Base-by-base conservation (phyloP, 2,797 vertebrate species). In the Phyllotis vaccarum region DNA sequence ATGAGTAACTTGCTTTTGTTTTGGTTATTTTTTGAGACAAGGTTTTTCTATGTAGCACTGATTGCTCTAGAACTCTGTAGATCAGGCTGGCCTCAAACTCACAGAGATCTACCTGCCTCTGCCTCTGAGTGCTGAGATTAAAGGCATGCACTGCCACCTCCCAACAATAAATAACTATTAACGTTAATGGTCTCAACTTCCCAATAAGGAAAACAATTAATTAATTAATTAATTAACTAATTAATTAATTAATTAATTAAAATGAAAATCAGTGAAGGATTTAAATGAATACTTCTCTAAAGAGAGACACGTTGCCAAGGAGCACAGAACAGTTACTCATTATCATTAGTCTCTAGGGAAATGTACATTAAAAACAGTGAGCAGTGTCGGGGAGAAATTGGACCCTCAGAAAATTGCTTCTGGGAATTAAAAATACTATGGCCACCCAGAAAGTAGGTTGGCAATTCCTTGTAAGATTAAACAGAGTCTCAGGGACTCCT, bases 301-400 rank as follows among this genome's bases (percentile, higher is more conserved):
- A 60, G 68, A 75, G 54, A 75, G 29, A 34, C 37, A 14, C 74
- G 46, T 88, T 75, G 86, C 86, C 37, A 88, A 88, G n/a, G 56
- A 74, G 16, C 34, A 49, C 34, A 80, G 58, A 58, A 88, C 86
- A 72, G 76, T 52, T 40, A 34, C 12, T 80, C 40, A 11, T 56
- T 31, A 16, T 72, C 54, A 31, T 93, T 80, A 88, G 64, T 74
- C 43, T 40, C 68, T 10, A 34, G 76, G 34, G 70, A 76, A 58
- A 75, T 68, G 37, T 86, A 89, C 83, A 94, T 70, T 46, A 46
- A 83, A 83, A 76, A 82, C n/a, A 43, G 54, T 58, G 68, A 56
- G 21, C 7, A 10, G 40, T n/a, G 10, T 43, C 34, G 27, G 43
- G 78, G 37, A 76, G 58, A 76, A 56, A 94, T 2, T 89, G 87